Percentiles rank a stretch among this genome's conserved stretches.
These are phyloP conservation scores for Telmatochromis sp. DNA, from an alignment of 2,113 vertebrate species.

Conservation along the genomic window DNA sequence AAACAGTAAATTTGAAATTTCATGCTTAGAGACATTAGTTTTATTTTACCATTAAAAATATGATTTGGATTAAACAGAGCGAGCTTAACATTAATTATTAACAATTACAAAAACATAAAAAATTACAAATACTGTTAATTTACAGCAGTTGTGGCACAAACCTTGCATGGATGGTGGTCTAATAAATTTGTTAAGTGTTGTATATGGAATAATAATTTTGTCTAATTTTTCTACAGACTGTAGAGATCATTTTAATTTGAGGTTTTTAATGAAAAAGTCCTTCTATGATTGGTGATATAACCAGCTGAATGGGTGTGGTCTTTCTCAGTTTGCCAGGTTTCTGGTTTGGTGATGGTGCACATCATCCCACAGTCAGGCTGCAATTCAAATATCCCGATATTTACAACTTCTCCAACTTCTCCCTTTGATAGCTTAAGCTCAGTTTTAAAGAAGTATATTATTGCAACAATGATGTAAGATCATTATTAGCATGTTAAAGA, in stretches of 20 bases:
- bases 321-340: not conserved
- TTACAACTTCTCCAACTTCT: not conserved
- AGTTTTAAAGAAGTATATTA: not conserved
- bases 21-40: not conserved
- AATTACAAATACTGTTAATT: not conserved
- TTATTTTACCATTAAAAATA: not conserved
- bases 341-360: not conserved
- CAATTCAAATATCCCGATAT: not conserved
- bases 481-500: constrained; percentile 9
- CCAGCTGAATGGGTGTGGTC: not conserved
- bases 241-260: not conserved
- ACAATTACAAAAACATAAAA: not conserved
- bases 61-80: not conserved
- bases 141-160: not conserved
- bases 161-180: not conserved
- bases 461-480: constrained; percentile 18
- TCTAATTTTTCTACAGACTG: not conserved
- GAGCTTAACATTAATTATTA: not conserved
- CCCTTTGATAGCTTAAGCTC: not conserved
- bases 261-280: not conserved
- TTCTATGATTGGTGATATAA: not conserved
- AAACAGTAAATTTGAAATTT: not conserved
- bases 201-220: not conserved
- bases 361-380: not conserved
- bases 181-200: not conserved